These are phyloP conservation scores for Threskiornis aethiopicus DNA, from an alignment of 2,797 vertebrate species.

Conservation along the genomic window DNA sequence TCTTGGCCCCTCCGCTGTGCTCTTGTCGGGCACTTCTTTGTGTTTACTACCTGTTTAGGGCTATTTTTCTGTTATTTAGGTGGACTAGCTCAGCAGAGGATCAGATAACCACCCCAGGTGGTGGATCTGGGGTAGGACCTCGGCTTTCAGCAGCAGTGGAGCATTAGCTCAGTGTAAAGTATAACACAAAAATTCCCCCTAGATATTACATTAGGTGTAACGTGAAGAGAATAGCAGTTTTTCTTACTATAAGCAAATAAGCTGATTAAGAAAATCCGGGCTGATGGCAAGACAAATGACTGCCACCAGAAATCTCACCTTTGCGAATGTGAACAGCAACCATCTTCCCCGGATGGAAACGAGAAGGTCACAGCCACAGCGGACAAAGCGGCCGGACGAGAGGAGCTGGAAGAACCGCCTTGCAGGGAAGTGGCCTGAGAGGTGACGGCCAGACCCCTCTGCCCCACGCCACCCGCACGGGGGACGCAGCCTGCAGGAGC, in stretches of 20 bases:
- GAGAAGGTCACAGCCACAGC: not conserved
- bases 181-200: accelerated
- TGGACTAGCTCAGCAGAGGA: not conserved
- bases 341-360: not conserved
- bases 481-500: not conserved
- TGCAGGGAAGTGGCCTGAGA: not conserved
- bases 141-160: not conserved
- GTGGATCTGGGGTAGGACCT: not conserved
- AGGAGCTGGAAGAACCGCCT: not conserved
- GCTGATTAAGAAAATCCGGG: not conserved
- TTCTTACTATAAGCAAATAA: not conserved
- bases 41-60: not conserved
- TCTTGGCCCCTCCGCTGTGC: not conserved
- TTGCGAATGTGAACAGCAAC: not conserved
- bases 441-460: not conserved
- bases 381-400: accelerated
- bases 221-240: not conserved
- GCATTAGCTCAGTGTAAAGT: not conserved
- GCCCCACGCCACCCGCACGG: accelerated
- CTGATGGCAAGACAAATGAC: not conserved
- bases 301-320: not conserved
- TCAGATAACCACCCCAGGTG: not conserved
- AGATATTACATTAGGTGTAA: not conserved
- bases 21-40: not conserved
- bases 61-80: not conserved